phyloP scores from a whole-genome alignment of 2,888 invertebrate species.

The Melikaiella ostensackeni region DNA sequence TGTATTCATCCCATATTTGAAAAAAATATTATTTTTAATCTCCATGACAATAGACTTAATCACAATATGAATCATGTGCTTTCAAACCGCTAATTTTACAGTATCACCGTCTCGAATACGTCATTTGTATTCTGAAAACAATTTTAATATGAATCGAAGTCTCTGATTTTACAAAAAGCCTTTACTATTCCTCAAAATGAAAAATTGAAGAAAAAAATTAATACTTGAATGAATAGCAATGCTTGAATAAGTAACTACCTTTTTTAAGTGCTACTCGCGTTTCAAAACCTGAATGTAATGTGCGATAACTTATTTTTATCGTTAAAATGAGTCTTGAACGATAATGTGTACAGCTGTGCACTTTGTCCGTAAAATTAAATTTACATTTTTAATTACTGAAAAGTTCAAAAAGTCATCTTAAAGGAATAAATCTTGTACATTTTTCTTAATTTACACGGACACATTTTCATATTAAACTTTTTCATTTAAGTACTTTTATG shows the following conservation, averaged over 20 bases:
- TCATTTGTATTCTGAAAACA: background rate
- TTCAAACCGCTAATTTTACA: background rate
- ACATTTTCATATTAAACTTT: no score
- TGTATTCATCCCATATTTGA: background rate
- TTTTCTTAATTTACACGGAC: no score
- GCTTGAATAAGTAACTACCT: background rate
- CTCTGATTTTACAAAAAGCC: background rate
- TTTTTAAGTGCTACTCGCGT: background rate
- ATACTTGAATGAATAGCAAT: background rate
- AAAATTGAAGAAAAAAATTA: background rate
- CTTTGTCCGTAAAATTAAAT: background rate
- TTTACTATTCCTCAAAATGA: background rate
- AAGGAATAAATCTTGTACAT: background rate
- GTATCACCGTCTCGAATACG: background rate
- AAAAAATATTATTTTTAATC: background rate
- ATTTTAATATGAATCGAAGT: background rate
- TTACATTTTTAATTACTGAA: background rate
- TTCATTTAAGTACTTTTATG: no score
- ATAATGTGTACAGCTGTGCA: background rate
- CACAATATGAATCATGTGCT: background rate
- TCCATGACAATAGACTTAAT: background rate
- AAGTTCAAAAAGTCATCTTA: background rate
- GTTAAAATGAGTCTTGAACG: background rate
- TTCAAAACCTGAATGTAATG: background rate
- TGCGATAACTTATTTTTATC: conserved; percentile 16